Percentiles rank a stretch among this genome's conserved stretches.
Evolutionary conservation across 2,113 vertebrate genomes (phyloP).

Genomic region (Phoenicopterus ruber): DNA sequence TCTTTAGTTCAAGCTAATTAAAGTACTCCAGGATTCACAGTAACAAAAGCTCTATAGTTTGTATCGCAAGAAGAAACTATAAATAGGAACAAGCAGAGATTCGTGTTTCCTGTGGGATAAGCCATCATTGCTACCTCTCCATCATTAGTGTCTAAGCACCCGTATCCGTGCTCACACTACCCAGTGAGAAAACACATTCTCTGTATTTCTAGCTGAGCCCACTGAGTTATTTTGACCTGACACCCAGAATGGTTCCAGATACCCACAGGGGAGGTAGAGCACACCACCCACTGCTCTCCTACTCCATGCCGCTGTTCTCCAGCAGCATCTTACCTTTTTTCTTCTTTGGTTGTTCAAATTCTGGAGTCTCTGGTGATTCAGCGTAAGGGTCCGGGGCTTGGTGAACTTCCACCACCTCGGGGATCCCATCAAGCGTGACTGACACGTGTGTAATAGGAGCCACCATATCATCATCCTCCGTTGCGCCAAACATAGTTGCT

Average conservation of each 20-base stretch:
- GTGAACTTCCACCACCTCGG: conserved; percentile 81
- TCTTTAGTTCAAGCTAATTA: not conserved
- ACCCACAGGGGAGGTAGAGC: rapidly evolving
- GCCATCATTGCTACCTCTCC: not conserved
- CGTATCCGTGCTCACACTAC: not conserved
- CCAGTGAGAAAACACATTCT: not conserved
- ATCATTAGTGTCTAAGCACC: not conserved
- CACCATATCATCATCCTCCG: conserved; percentile 82
- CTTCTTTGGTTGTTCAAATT: conserved; percentile 81
- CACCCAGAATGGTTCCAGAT: not conserved
- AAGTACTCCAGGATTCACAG: not conserved
- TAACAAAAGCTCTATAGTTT: not conserved
- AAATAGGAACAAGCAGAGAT: not conserved
- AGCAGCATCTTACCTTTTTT: conserved; percentile 80
- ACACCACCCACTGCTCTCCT: not conserved
- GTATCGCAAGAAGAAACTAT: not conserved
- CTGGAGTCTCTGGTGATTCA: conserved; percentile 70
- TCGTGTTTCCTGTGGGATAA: not conserved
- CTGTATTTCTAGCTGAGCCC: not conserved
- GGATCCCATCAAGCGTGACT: conserved; percentile 84
- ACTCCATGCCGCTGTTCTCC: not conserved
- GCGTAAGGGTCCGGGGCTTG: conserved; percentile 70
- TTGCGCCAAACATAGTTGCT: conserved; percentile 79
- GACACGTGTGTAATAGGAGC: conserved; percentile 87
- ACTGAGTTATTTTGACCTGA: not conserved